phyloP scores from a whole-genome alignment of 2,797 vertebrate genomes.

The Etheostoma perlongum region DNA sequence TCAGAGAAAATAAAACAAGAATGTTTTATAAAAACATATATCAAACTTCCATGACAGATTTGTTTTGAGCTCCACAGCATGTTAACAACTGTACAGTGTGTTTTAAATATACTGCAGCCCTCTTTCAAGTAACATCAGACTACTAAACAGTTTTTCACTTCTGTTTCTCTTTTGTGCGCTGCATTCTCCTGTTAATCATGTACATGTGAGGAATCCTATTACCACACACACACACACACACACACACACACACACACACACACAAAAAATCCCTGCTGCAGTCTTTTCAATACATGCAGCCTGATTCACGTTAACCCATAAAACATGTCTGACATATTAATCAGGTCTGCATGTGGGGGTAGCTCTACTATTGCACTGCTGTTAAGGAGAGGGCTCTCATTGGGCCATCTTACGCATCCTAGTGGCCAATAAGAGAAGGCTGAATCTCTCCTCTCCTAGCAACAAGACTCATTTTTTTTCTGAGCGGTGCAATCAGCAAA shows the following conservation, averaged over 20 bases:
- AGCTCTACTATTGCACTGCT: conserved; percentile 76
- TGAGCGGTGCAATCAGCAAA: conserved; percentile 85
- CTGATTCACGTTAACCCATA: conserved; percentile 86
- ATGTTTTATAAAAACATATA: background rate
- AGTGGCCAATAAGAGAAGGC: conserved; percentile 85
- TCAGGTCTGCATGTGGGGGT: conserved; percentile 84
- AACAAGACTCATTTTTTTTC: conserved; percentile 89
- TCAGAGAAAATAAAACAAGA: conserved; percentile 11
- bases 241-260: conserved; percentile 12
- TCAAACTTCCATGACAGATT: conserved; percentile 31
- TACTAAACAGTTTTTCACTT: conserved; percentile 44
- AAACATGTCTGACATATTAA: conserved; percentile 90
- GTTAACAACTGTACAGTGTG: conserved; percentile 37
- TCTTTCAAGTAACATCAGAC: conserved; percentile 32
- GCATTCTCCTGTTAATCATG: conserved; percentile 62
- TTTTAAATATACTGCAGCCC: conserved; percentile 22
- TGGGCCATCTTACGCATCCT: conserved; percentile 83
- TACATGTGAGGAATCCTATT: conserved; percentile 70
- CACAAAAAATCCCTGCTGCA: conserved; percentile 62
- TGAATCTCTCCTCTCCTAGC: conserved; percentile 92
- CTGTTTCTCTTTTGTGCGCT: conserved; percentile 52
- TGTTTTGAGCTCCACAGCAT: conserved; percentile 27
- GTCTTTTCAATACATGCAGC: conserved; percentile 78
- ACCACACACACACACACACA: background rate
- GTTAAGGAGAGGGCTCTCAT: conserved; percentile 75